Conservation (phyloP, 2,113 vertebrate genomes). For the Plestiodon gilberti region DNA sequence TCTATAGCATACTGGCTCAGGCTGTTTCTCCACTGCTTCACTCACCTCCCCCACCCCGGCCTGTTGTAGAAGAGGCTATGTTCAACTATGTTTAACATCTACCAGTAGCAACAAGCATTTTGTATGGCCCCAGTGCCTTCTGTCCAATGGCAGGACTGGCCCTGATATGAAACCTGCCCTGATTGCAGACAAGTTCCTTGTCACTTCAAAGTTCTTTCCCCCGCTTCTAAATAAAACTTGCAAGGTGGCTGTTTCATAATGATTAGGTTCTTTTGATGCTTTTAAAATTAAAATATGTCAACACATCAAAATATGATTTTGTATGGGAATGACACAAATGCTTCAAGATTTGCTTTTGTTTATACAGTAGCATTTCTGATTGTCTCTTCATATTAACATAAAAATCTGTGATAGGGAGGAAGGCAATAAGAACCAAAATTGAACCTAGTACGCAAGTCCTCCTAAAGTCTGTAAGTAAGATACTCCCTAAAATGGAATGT, state of each 20-base stretch:
- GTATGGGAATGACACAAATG: not conserved
- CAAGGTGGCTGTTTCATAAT: not conserved
- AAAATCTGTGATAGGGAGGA: not conserved
- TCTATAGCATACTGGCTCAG: not conserved
- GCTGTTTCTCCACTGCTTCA: not conserved
- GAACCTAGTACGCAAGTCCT: not conserved
- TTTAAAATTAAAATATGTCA: constrained; percentile 1
- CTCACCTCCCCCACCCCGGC: not conserved
- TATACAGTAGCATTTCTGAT: not conserved
- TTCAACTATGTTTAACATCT: not conserved
- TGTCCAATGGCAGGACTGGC: not conserved
- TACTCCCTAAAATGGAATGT: not conserved
- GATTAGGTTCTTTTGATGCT: not conserved
- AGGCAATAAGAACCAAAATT: not conserved
- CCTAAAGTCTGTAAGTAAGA: not conserved
- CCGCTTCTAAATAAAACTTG: constrained; percentile 2
- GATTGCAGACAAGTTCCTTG: not conserved
- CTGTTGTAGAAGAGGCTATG: not conserved
- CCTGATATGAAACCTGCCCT: not conserved
- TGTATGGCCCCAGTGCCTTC: not conserved
- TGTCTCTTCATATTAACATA: not conserved
- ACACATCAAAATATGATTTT: constrained; percentile 12
- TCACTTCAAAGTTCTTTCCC: not conserved
- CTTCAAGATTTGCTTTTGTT: constrained; percentile 11
- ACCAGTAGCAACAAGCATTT: not conserved